These are phyloP conservation scores for Agrypnus murinus DNA, from an alignment of 2,888 invertebrate species.

Conservation along the genomic window DNA sequence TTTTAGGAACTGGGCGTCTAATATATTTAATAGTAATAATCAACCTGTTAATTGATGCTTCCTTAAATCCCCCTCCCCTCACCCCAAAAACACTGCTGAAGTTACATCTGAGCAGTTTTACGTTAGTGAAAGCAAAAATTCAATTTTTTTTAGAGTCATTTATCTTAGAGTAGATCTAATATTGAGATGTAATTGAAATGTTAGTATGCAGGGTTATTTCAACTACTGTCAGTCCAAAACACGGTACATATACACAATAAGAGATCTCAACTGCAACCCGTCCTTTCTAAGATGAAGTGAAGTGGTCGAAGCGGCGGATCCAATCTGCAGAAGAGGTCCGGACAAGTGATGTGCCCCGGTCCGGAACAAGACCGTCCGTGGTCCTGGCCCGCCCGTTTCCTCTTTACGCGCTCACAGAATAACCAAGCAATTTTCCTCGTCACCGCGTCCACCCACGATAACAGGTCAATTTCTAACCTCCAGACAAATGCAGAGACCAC, in stretches of 20 bases:
- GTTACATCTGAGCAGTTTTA: too few relatives aligned
- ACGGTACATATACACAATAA: slow-evolving; percentile 50
- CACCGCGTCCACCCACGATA: slow-evolving; percentile 62
- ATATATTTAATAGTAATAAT: too few relatives aligned
- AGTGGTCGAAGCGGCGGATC: slow-evolving; percentile 60
- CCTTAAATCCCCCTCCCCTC: too few relatives aligned
- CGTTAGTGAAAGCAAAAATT: too few relatives aligned
- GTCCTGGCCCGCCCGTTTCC: slow-evolving; percentile 51
- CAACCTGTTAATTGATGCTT: too few relatives aligned
- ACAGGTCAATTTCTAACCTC: slow-evolving; percentile 62
- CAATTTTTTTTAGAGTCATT: too few relatives aligned
- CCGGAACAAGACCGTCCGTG: slow-evolving; percentile 57
- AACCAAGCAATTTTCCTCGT: slow-evolving; percentile 66
- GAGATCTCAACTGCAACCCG: slow-evolving; percentile 50
- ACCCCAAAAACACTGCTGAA: too few relatives aligned
- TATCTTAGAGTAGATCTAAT: neutral
- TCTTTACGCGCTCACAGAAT: slow-evolving; percentile 58
- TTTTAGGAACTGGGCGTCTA: too few relatives aligned
- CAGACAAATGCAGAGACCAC: slow-evolving; percentile 55
- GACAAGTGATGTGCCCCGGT: slow-evolving; percentile 62
- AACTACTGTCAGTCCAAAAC: slow-evolving; percentile 39
- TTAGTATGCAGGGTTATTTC: slow-evolving; percentile 36
- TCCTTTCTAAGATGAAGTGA: slow-evolving; percentile 56
- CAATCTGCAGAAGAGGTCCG: slow-evolving; percentile 61
- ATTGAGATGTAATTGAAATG: neutral